Conservation (phyloP, 2,113 vertebrate species). For the Ahaetulla prasina region DNA sequence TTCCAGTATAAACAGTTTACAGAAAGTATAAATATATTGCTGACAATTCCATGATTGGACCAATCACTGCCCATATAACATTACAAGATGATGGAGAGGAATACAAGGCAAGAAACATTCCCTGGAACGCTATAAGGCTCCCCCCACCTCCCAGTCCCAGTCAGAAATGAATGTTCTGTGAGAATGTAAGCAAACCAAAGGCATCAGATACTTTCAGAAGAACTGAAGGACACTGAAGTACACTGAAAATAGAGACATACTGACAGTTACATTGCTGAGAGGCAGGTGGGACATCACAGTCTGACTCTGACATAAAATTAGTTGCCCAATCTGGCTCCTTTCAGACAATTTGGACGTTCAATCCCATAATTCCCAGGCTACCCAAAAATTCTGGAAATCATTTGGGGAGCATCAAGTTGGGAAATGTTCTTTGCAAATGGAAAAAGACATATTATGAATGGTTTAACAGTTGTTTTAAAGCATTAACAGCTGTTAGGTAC, state of each 20-base stretch:
- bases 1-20: slow-evolving; percentile 19
- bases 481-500: not conserved
- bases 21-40: slow-evolving; percentile 19
- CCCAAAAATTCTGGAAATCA: not conserved
- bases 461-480: not conserved
- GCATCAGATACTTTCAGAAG: not conserved
- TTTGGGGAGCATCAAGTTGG: not conserved
- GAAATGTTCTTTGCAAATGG: not conserved
- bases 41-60: not conserved
- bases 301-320: not conserved
- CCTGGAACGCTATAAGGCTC: not conserved
- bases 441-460: not conserved
- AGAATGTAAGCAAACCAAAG: not conserved
- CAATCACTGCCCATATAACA: not conserved
- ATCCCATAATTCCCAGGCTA: not conserved
- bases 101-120: not conserved
- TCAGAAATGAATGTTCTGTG: not conserved
- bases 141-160: not conserved
- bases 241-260: not conserved
- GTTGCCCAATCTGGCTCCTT: not conserved
- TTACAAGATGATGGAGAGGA: slow-evolving; percentile 1
- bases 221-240: not conserved
- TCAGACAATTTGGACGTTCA: not conserved
- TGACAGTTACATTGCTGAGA: not conserved
- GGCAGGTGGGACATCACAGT: not conserved